Evolutionary conservation across 2,797 vertebrate species (phyloP), one percentile per base, ranked within the genome.

Genomic region (Oreochromis mossambicus): DNA sequence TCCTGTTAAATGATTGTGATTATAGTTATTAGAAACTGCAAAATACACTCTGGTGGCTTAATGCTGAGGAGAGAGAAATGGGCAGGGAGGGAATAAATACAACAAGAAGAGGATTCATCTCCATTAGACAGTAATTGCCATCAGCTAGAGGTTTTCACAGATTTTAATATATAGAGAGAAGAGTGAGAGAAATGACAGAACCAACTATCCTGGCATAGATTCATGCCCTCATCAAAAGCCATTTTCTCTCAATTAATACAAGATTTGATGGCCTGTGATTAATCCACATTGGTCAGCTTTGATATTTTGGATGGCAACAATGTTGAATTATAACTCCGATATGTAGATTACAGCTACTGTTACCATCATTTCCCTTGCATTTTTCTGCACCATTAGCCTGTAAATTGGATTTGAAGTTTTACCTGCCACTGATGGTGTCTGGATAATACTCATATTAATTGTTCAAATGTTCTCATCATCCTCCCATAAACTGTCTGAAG

Each of bases 51-150:
- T 9, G n/a, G 70, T 26, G 83, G 78, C 84, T 83, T 80, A 73
- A 48, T 19, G 43, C 51, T 55, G 46, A 81, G 54, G 26, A 46
- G 78, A 83, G 68, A 77, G 46, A 63, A 77, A 55, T 14, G 41
- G n/a, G 34, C 24, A 77, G 32, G 46, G 54, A 56, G 46, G 81
- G 19, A 80, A 82, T 81, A 76, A 82, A 88, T 43, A 87, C 68
- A 86, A 86, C 81, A 43, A 78, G 46, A 80, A 83, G 73, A 87
- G 34, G 81, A 93, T 95, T 89, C 79, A 88, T 95, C 95, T 95
- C 86, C 86, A 92, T 95, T 94, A 95, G 89, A 89, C 82, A 43
- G 92, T 95, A 89, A 94, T 95, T 94, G 88, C 92, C 68, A 89
- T 94, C 86, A 88, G 83, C 81, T 21, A 89, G 89, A 88, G 91